Percentiles rank a stretch among this genome's conserved stretches.
Conservation (phyloP, 2,888 invertebrate genomes). For the Ephialtes manifestator region DNA sequence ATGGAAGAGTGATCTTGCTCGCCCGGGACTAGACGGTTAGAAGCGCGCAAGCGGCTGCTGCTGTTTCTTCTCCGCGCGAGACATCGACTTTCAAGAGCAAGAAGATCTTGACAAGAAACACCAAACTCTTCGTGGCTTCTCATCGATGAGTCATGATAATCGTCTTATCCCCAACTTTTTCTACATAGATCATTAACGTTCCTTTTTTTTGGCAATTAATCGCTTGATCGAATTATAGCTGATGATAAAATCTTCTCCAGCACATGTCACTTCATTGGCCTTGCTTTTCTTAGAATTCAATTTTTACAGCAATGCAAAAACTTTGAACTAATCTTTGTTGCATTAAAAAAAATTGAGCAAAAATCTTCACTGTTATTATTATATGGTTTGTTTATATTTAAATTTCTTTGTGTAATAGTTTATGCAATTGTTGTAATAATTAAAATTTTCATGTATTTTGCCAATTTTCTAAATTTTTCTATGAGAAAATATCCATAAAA, state of each 20-base stretch:
- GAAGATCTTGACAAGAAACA: constrained; percentile 45
- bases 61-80: constrained; percentile 5
- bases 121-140: constrained; percentile 38
- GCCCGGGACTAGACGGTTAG: constrained; percentile 63
- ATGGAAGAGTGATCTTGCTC: constrained; percentile 79
- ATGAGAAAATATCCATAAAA: too few species aligned
- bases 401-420: too few species aligned
- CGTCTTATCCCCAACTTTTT: constrained; percentile 33
- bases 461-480: too few species aligned
- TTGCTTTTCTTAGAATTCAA: constrained; percentile 20
- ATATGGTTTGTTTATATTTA: too few species aligned
- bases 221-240: constrained; percentile 60
- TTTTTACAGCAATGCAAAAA: background rate
- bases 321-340: too few species aligned
- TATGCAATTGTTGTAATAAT: too few species aligned
- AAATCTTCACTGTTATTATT: too few species aligned
- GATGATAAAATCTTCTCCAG: constrained; percentile 13
- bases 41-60: constrained; percentile 38
- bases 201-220: constrained; percentile 63
- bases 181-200: constrained; percentile 45
- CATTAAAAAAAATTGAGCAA: too few species aligned
- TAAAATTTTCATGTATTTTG: too few species aligned
- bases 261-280: constrained; percentile 49
- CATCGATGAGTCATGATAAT: constrained; percentile 57
- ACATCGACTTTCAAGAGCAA: constrained; percentile 38